Base-by-base conservation (phyloP, 2,797 vertebrate species). In the Enteromius trimaculatus region DNA sequence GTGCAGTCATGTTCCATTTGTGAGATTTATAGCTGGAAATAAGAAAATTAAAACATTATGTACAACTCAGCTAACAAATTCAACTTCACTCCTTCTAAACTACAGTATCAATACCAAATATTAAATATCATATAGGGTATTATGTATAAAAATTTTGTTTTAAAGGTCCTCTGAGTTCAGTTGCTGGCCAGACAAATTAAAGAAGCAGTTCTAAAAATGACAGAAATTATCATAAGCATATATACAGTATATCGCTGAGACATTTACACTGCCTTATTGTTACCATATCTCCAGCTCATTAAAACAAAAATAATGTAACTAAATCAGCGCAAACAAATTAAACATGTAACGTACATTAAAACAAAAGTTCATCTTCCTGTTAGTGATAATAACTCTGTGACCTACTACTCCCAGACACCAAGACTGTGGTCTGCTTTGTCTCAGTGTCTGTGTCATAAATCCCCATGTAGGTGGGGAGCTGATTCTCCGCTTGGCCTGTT, bases 381-480 rank as follows among this genome's bases (percentile, higher is more conserved):
- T 42, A 19, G 60, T 42, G n/a, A 14, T 39, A 64, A 19, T 51
- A 53, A 51, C 44, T 81, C 60, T 23, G 58, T 47, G 72, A 68
- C 77, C 44, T 26, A 39, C 60, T 75, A 51, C 64, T 60, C 58
- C 17, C 79, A 86, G 75, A 86, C 77, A 58, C 71, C 26, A 17
- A 65, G 62, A 77, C 70, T 64, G 53, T n/a, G 77, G 76, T 69
- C 74, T 77, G 75, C 65, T 71, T 62, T 84, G 70, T 74, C 58
- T 76, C 69, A 53, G 85, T 68, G 42, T 80, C 70, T 75, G 70
- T 64, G 76, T 83, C 82, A 60, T 82, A 86, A 82, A 84, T 84
- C 51, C 37, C 68, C 78, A 82, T 53, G 80, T 85, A 77, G 72
- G 79, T 70, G 51, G 77, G 58, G 76, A 80, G 71, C 34, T 64